Evolutionary conservation across 2,888 invertebrate genomes (phyloP).

Genomic region (Antitype chi): DNA sequence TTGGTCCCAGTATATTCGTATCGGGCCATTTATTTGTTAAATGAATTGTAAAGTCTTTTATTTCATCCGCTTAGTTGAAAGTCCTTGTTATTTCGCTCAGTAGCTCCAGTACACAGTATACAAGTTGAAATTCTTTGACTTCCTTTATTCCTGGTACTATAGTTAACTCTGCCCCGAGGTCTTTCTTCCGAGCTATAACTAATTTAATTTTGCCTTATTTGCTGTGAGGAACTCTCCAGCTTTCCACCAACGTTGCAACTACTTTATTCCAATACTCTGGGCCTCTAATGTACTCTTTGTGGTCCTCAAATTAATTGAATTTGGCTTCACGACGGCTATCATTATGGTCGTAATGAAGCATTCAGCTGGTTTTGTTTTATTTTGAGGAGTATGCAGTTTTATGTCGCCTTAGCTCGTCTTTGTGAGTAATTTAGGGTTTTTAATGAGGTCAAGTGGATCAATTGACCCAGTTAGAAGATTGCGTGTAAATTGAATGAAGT

Average conservation of each 20-base stretch:
- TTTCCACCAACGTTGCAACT: background rate
- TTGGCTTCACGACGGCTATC: slow-evolving; percentile 22
- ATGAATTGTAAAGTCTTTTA: slow-evolving; percentile 51
- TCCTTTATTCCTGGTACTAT: slow-evolving; percentile 9
- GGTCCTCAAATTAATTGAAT: slow-evolving; percentile 35
- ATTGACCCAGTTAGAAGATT: slow-evolving; percentile 10
- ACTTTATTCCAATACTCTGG: slow-evolving; percentile 5
- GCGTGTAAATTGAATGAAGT: background rate
- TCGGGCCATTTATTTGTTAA: slow-evolving; percentile 44
- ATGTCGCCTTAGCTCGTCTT: background rate
- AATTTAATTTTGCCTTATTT: slow-evolving; percentile 45
- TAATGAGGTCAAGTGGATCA: slow-evolving; percentile 10
- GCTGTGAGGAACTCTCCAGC: slow-evolving; percentile 13
- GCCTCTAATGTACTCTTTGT: slow-evolving; percentile 30
- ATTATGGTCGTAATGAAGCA: slow-evolving; percentile 21
- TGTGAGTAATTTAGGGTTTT: slow-evolving; percentile 7
- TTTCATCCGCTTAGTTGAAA: slow-evolving; percentile 36
- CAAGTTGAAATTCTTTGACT: slow-evolving; percentile 24
- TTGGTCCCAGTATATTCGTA: slow-evolving; percentile 37
- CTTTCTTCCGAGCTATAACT: slow-evolving; percentile 11
- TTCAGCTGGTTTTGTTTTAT: slow-evolving; percentile 31
- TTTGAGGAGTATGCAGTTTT: background rate
- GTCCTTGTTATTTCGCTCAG: slow-evolving; percentile 41
- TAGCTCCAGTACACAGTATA: slow-evolving; percentile 26
- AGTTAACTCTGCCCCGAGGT: background rate